Evolutionary conservation across 1,140 invertebrate genomes (phyloP).

Genomic region (Pogonomyrmex californicus): DNA sequence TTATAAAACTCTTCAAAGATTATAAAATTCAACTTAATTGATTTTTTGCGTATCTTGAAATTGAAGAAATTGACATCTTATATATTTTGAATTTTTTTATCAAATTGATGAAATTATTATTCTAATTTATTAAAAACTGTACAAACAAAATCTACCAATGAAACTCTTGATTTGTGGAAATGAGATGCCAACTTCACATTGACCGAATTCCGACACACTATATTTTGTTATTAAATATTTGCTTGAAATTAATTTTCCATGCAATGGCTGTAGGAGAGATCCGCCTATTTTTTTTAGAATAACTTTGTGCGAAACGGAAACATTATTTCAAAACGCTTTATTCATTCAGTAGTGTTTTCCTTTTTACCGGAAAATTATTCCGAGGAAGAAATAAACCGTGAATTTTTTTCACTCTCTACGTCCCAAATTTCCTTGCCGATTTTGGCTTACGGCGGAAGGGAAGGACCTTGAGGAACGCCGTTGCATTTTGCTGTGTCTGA

Average conservation of each 20-base stretch:
- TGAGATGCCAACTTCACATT: too few species aligned
- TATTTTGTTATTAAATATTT: not conserved
- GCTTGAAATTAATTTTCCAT: not conserved
- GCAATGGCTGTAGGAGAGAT: not conserved
- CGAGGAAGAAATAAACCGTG: not conserved
- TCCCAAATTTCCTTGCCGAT: not conserved
- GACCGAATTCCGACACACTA: too few species aligned
- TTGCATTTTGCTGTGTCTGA: not conserved
- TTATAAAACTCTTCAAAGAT: too few species aligned
- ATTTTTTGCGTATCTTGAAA: too few species aligned
- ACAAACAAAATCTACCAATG: too few species aligned
- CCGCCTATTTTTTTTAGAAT: not conserved
- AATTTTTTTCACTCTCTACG: not conserved
- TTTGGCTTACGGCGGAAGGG: not conserved
- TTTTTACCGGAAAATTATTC: not conserved
- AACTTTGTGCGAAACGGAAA: not conserved
- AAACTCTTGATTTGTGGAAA: too few species aligned
- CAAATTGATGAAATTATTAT: too few species aligned
- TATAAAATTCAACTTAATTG: too few species aligned
- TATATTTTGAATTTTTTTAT: too few species aligned
- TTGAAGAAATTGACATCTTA: too few species aligned
- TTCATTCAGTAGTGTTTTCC: not conserved
- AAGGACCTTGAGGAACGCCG: constrained; percentile 7
- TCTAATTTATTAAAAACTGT: too few species aligned
- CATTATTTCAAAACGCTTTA: not conserved